Evolutionary conservation across 2,113 vertebrate genomes (phyloP).

Genomic region (Paedocypris sp.): DNA sequence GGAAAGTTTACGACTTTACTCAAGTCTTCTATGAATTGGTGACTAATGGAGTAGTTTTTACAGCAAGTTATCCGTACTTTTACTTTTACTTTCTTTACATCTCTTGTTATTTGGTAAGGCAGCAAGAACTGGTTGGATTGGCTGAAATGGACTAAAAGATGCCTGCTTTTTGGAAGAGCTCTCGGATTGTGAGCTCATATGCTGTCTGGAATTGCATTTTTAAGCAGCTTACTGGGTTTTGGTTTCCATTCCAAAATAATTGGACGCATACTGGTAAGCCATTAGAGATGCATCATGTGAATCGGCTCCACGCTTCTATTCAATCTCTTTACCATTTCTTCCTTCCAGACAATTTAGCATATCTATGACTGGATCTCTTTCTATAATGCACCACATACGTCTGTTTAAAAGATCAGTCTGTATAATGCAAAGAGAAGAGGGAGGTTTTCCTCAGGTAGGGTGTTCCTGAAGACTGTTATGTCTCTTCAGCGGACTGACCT

Average conservation of each 20-base stretch:
- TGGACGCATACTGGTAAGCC: neutral
- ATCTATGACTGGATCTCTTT: slow-evolving; percentile 17
- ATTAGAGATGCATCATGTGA: slow-evolving; percentile 1
- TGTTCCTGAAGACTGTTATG: slow-evolving; percentile 3
- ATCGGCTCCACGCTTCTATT: too few species aligned
- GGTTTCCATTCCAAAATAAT: neutral
- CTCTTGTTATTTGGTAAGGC: too few species aligned
- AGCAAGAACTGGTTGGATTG: too few species aligned
- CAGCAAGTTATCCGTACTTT: too few species aligned
- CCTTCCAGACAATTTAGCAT: neutral
- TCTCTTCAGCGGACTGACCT: slow-evolving; percentile 15
- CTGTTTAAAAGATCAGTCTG: slow-evolving; percentile 17
- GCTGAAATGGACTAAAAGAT: too few species aligned
- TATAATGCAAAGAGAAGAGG: slow-evolving; percentile 4
- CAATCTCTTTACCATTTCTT: neutral
- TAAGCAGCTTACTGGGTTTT: neutral
- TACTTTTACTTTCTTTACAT: too few species aligned
- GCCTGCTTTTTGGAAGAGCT: too few species aligned
- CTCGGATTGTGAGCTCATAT: too few species aligned
- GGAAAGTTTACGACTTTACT: too few species aligned
- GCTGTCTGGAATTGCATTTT: too few species aligned
- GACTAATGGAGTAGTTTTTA: too few species aligned
- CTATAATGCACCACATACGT: slow-evolving; percentile 16
- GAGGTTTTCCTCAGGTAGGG: slow-evolving; percentile 15
- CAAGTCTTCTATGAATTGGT: too few species aligned